Evolutionary conservation across 2,113 vertebrate genomes (phyloP), one percentile per base, ranked within the genome.

Genomic region (Ceuthmochares aereus): DNA sequence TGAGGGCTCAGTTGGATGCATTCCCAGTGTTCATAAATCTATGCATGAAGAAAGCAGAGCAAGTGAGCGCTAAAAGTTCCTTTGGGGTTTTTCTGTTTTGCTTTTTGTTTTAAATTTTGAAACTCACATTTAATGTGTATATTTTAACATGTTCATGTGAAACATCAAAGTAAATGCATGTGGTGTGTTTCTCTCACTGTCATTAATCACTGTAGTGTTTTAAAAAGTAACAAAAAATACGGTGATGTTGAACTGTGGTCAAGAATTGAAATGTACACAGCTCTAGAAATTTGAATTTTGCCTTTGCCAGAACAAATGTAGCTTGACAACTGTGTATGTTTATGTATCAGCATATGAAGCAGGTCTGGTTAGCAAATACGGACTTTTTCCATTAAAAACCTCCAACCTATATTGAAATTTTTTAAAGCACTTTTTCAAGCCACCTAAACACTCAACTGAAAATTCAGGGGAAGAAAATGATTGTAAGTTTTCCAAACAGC

Each of bases 141-240:
- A 86, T 96, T 97, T 97, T 95, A 95, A 92, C 84, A 90, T 90
- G 89, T 95, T 95, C 86, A 36, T 84, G 47, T 70, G 89, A 92
- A 97, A 93, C 95, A 92, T 97, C 93, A 95, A 95, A 96, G 94
- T 92, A 92, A 95, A 95, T 89, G 81, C 72, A 84, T 92, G 85
- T 79, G 70, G 37, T 55, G 47, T 90, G 83, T 97, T 97, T 95
- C 92, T 94, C 93, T 95, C 83, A 56, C 90, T 87, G 30, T 95
- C 92, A 95, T 97, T 97, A 97, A 96, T 97, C 95, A 96, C 55
- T 70, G 64, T 54, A 89, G 68, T 88, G 83, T 92, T 96, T 80
- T 87, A 70, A 95, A 95, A 95, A 84, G 64, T 83, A 92, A 96
- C 89, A 90, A 78, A 92, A 95, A 96, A 86, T 95, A 93, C 76